Evolutionary conservation across 37 sponge, comb jelly and placozoan species (phyloP).

Genomic region (Spongia lamella): DNA sequence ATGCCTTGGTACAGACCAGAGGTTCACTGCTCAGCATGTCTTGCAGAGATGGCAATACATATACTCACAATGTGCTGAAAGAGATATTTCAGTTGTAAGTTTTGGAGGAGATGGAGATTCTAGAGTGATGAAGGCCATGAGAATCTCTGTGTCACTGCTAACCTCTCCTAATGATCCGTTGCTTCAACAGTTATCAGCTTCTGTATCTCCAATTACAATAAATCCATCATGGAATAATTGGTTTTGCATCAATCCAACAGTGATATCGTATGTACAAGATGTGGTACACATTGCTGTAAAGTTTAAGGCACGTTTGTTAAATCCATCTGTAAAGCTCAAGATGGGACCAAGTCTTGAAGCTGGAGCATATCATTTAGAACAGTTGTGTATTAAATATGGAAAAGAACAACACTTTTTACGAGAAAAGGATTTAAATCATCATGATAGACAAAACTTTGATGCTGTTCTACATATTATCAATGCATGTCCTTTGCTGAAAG

Average conservation of each 20-base stretch:
- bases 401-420: slow-evolving; percentile 28
- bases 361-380: background rate
- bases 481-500: no score
- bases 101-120: slow-evolving; percentile 47
- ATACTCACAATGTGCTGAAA: slow-evolving; percentile 7
- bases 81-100: slow-evolving; percentile 14
- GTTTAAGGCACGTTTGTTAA: slow-evolving; percentile 27
- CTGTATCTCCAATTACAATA: background rate
- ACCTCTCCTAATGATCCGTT: no score
- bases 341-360: slow-evolving; percentile 12
- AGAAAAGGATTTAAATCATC: slow-evolving; percentile 32
- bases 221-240: slow-evolving; percentile 11
- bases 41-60: slow-evolving; percentile 24
- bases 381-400: background rate
- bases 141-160: background rate
- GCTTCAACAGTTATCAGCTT: no score
- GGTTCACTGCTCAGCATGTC: slow-evolving; percentile 20
- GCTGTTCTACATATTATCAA: slow-evolving; percentile 5
- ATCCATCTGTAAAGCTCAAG: slow-evolving; percentile 23
- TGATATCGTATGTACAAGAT: slow-evolving; percentile 20
- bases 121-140: slow-evolving; percentile 24
- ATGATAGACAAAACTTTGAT: slow-evolving; percentile 33
- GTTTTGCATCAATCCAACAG: slow-evolving; percentile 20
- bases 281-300: slow-evolving; percentile 44
- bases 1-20: slow-evolving; percentile 28